These are phyloP conservation scores for Zele albiditarsus DNA, from an alignment of 2,888 invertebrate species.

Conservation along the genomic window DNA sequence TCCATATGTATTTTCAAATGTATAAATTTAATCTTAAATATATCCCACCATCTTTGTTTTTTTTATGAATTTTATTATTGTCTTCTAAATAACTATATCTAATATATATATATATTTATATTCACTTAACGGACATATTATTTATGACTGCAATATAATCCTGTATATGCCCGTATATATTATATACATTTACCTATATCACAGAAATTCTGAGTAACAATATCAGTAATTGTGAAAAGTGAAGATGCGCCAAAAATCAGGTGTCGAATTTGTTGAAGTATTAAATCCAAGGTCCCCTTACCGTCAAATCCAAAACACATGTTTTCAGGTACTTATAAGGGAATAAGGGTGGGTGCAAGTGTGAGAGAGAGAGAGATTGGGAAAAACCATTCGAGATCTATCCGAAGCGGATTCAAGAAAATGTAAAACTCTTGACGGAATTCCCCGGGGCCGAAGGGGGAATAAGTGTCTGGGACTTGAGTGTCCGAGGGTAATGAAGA, in stretches of 20 bases:
- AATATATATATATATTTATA: neutral
- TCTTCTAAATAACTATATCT: neutral
- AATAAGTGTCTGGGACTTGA: conserved; percentile 7
- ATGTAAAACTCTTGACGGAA: conserved; percentile 47
- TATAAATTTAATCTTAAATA: too few species aligned
- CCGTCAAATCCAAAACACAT: conserved; percentile 20
- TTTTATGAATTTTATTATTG: neutral
- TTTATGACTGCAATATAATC: conserved; percentile 13
- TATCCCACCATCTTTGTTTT: neutral
- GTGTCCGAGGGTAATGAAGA: conserved; percentile 17
- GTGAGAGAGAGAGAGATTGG: neutral
- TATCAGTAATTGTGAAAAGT: neutral
- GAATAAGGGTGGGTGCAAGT: neutral
- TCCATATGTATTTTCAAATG: too few species aligned
- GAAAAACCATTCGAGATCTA: conserved; percentile 26
- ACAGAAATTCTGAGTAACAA: neutral
- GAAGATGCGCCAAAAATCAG: conserved; percentile 40
- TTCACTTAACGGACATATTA: neutral
- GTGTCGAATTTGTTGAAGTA: conserved; percentile 41
- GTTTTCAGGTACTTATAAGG: conserved; percentile 20
- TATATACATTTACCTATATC: neutral
- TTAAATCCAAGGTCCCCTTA: neutral
- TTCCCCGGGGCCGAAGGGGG: conserved; percentile 47
- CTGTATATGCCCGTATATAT: neutral
- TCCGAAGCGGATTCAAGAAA: conserved; percentile 29